Base-by-base conservation (phyloP, 2,888 invertebrate genomes). In the Drosophila testacea region DNA sequence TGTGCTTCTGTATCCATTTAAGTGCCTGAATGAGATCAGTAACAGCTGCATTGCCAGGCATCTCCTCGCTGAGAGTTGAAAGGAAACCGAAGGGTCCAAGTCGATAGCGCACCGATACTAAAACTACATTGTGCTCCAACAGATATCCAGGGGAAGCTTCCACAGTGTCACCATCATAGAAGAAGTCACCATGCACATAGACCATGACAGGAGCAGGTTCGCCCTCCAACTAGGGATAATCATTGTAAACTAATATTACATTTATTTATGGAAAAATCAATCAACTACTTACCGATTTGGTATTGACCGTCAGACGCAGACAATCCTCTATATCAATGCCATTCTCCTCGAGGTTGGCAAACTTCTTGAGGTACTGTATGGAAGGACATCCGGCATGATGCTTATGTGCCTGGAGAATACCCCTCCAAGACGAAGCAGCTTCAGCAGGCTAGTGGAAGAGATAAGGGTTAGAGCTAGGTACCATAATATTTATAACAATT, bases 41-140 rank as follows among this genome's bases (percentile, higher is more conserved):
- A 10, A 94, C 89, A 0, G 93, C 94, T 32, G 93, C 93, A 79
- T 94, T 94, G 34, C 94, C 94, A 2, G 94, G 93, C 38, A 93
- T 92, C 0, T 92, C 93, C 1, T 93, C 92, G 38, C 92, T 93
- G 72, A 93, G 92, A 2, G 94, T 93, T 4, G 94, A 93, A 30
- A 94, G 80, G 77, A 94, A 94, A 1, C 94, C 94, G 39, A 94
- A 91, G 4, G 93, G 93, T 36, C 94, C 94, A 1, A 94, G 87
- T 32, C 94, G 92, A 83, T 94, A 94, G 44, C 93, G 93, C 10
- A 93, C 83, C 1, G 93, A 92, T 0, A 94, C 94, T 30, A 94
- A 79, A 0, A 94, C 91, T 10, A 94, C 89, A 77, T 94, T 92
- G 47, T 92, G 81, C 72, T 94, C 94, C 32, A 93, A 77, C 2